Evolutionary conservation across 1,140 invertebrate genomes (phyloP), one percentile per base, ranked within the genome.

Genomic region (Rhyzopertha dominica): DNA sequence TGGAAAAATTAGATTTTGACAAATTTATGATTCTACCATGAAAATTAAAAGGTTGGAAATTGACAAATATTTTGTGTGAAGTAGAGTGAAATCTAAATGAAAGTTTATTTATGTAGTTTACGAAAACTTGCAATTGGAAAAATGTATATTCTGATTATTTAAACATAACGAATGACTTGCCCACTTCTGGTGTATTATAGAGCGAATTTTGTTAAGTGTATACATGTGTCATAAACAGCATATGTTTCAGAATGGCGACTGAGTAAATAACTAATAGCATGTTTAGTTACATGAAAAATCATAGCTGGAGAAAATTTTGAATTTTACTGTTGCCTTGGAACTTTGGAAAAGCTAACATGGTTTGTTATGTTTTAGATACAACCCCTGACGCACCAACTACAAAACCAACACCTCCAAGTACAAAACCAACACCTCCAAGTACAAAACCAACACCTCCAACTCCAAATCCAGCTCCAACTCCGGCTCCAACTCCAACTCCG

Each of bases 401-500:
- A 19, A 47, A 23, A 37, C 35, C 44, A 4, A 38, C 17, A 22
- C 22, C 50, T 22, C 25, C 34, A 19, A 45, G 37, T 4, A 43
- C 52, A 10, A 40, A 51, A 26, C 43, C 56, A 4, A 42, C 41
- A 20, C 24, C 43, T 12, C 17, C 41, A 25, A 23, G 28, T 8
- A 40, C 31, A 4, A 19, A 28, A n/a, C 34, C 53, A 39, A 42
- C 49, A 32, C 42, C 43, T 24, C 12, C 17, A 26, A 25, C 20
- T 12, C 34, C 48, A 22, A 34, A 13, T 14, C 29, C 24, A 16
- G 53, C 46, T 18, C 30, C 47, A 17, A 41, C 40, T 10, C 19
- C 43, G 22, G 35, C 56, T 12, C 30, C 57, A 24, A 56, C 55
- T 5, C 57, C 58, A 13, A 28, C 55, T n/a, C n/a, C n/a, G n/a